Percentiles rank a stretch among this genome's conserved stretches.
Conservation (phyloP, 2,888 invertebrate species). For the Yponomeuta evonymella region DNA sequence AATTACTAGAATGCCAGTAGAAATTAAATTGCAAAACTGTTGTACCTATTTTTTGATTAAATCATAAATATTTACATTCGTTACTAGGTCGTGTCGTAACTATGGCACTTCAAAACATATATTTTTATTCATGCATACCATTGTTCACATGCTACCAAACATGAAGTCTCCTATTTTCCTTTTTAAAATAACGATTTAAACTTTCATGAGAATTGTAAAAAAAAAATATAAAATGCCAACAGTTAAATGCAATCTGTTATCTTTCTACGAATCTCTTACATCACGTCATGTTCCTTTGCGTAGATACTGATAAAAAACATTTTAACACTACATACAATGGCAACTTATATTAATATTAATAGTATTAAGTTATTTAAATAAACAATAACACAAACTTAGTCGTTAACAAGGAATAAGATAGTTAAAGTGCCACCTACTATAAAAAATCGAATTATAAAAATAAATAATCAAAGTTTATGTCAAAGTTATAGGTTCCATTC, state of each 20-base stretch:
- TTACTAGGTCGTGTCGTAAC: background rate
- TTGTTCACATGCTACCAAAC: background rate
- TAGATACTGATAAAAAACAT: background rate
- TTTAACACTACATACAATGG: background rate
- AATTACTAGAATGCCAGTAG: too few species aligned
- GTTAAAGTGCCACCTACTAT: background rate
- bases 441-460: background rate
- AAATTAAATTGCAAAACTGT: too few species aligned
- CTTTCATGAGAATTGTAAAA: background rate
- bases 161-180: too few species aligned
- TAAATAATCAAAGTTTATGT: background rate
- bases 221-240: background rate
- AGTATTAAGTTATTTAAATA: background rate
- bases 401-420: background rate
- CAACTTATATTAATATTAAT: background rate
- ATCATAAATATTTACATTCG: background rate
- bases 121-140: background rate
- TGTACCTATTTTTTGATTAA: background rate
- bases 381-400: background rate
- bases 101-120: background rate
- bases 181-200: too few species aligned
- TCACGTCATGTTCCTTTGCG: background rate
- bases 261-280: background rate
- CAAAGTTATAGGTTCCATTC: background rate
- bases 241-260: background rate